Evolutionary conservation across 2,797 vertebrate genomes (phyloP), one percentile per base, ranked within the genome.

Genomic region (Ptychobarbus kaznakovi): DNA sequence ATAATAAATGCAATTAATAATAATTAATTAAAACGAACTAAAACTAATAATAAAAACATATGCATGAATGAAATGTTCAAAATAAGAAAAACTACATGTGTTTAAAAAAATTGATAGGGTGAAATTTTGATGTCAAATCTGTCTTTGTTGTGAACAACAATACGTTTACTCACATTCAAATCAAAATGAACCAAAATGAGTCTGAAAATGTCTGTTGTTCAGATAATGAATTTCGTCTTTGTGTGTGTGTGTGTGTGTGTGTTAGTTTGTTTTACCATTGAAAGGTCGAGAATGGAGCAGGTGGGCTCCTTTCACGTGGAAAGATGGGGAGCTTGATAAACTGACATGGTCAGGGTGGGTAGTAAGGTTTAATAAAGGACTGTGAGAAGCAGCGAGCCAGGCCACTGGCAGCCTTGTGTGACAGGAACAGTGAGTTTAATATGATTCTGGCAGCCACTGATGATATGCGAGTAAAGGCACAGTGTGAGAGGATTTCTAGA

Each of bases 301-400:
- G 56, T 85, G 84, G 68, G 16, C 58, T 85, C 32, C 42, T 13
- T 49, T 85, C 77, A 66, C 28, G 77, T 28, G 76, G 68, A 85
- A 80, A 80, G 84, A 85, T 85, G 32, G 51, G 15, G 61, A 68
- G 46, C 56, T 32, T 72, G 84, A 85, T 85, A 85, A 85, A 49
- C 77, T 65, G 66, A 78, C 82, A 75, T 49, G 44, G 72, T 63
- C 42, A 28, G 38, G 74, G 63, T 61, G 38, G 40, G 20, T 53
- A 65, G 49, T 70, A 58, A 78, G 65, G 11, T 84, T 84, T 84
- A 84, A 84, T 84, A 78, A 84, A 77, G 49, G 74, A 56, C 82
- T 84, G 74, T 78, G 74, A 84, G 82, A 84, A 84, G 15, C 44
- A 40, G 28, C 40, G 42, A 75, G 81, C 20, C 58, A 76, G 61